Percentiles rank a stretch among this genome's conserved stretches.
Evolutionary conservation across 1,140 invertebrate genomes (phyloP).

Genomic region (Trichonephila inaurata): DNA sequence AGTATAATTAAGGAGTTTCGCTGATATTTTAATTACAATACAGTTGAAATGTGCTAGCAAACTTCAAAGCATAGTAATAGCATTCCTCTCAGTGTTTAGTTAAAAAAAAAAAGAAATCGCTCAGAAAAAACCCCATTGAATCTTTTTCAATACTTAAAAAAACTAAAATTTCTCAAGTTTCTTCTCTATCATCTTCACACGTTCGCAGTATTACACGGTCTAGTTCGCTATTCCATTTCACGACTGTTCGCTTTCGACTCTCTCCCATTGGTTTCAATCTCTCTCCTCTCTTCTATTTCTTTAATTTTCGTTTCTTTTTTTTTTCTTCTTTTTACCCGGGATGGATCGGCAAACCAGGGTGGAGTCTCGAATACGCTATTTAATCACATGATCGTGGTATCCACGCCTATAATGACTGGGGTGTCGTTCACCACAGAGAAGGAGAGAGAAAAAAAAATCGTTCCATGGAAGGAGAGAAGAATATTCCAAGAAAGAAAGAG

Average conservation of each 20-base stretch:
- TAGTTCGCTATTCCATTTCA: too few relatives aligned
- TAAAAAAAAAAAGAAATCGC: too few relatives aligned
- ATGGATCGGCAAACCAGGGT: slow-evolving; percentile 40
- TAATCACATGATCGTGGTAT: slow-evolving; percentile 61
- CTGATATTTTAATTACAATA: too few relatives aligned
- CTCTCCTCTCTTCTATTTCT: not conserved
- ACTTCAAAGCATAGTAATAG: too few relatives aligned
- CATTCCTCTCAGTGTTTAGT: too few relatives aligned
- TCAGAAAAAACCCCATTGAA: too few relatives aligned
- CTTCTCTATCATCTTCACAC: too few relatives aligned
- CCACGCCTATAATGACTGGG: slow-evolving; percentile 74
- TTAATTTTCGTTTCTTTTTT: not conserved
- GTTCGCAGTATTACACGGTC: too few relatives aligned
- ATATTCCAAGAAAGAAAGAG: not conserved
- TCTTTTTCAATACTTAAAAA: too few relatives aligned
- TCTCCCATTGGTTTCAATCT: not conserved
- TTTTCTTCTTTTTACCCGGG: not conserved
- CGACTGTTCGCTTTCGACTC: not conserved
- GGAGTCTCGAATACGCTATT: slow-evolving; percentile 31
- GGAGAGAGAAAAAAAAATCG: not conserved
- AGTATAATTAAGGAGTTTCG: too few relatives aligned
- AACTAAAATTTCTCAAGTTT: too few relatives aligned
- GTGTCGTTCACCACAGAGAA: slow-evolving; percentile 41
- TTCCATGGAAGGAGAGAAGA: not conserved
- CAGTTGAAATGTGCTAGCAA: too few relatives aligned